A percentile compares a stretch with the other conserved stretches of the same genome.
These are phyloP conservation scores for Nibea albiflora DNA, from an alignment of 2,113 vertebrate genomes.

Conservation along the genomic window DNA sequence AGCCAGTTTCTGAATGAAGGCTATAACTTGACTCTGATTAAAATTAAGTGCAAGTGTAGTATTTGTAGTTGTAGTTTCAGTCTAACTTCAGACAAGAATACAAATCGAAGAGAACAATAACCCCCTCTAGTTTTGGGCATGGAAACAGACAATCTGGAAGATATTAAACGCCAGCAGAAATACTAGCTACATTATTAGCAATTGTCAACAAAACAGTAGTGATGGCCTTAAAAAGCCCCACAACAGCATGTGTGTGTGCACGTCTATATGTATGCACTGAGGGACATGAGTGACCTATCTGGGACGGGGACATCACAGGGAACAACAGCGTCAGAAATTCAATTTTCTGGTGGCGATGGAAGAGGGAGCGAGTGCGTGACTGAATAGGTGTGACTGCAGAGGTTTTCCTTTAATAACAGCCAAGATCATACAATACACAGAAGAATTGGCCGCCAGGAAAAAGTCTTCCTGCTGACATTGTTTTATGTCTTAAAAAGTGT, in stretches of 20 bases:
- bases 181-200: constrained; percentile 26
- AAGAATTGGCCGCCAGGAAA: constrained; percentile 55
- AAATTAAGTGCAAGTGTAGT: background rate
- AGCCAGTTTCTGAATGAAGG: background rate
- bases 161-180: constrained; percentile 28
- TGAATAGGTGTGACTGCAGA: constrained; percentile 78
- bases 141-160: constrained; percentile 5
- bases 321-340: constrained; percentile 75
- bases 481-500: constrained; percentile 68
- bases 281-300: constrained; percentile 79
- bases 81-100: constrained; percentile 1
- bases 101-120: constrained; percentile 13
- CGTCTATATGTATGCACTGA: constrained; percentile 49
- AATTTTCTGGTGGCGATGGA: constrained; percentile 73
- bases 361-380: constrained; percentile 63
- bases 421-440: constrained; percentile 70
- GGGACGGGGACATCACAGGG: constrained; percentile 77
- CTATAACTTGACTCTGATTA: background rate
- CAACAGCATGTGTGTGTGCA: constrained; percentile 17
- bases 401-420: constrained; percentile 68
- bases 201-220: constrained; percentile 47
- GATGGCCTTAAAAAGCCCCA: constrained; percentile 12
- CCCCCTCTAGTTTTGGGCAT: background rate
- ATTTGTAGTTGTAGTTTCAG: too few species aligned
- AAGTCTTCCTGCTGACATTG: constrained; percentile 76